A percentile compares a stretch with the other conserved stretches of the same genome.
These are phyloP conservation scores for Moxostoma hubbsi DNA, from an alignment of 2,797 vertebrate genomes.

Conservation along the genomic window DNA sequence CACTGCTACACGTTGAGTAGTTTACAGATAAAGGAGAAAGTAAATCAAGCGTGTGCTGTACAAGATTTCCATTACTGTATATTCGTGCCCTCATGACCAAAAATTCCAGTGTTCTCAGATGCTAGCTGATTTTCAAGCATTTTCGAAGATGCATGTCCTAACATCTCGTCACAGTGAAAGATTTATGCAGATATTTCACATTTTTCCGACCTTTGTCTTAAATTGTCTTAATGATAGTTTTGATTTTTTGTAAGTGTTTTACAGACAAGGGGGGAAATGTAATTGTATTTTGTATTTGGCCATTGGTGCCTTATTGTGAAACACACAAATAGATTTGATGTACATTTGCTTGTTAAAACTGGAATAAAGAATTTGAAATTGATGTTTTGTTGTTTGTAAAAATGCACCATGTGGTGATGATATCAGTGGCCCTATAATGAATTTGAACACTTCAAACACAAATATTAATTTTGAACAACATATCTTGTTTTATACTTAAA, in stretches of 20 bases:
- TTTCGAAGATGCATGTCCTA: neutral
- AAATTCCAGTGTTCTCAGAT: neutral
- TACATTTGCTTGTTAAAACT: slow-evolving; percentile 78
- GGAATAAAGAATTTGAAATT: slow-evolving; percentile 60
- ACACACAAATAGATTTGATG: slow-evolving; percentile 65
- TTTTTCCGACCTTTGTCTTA: slow-evolving; percentile 10
- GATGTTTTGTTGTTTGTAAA: neutral
- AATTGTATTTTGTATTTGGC: slow-evolving; percentile 63
- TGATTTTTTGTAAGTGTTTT: slow-evolving; percentile 68
- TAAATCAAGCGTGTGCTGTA: neutral
- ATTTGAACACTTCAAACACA: no score
- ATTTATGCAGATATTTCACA: slow-evolving; percentile 24
- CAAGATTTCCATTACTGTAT: neutral
- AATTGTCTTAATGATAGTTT: slow-evolving; percentile 63
- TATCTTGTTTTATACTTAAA: no score
- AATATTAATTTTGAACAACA: no score
- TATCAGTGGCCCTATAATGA: no score
- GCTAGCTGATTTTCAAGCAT: neutral
- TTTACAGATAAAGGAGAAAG: neutral
- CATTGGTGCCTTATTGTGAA: slow-evolving; percentile 69
- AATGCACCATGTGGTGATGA: neutral
- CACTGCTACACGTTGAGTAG: neutral
- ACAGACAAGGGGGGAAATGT: slow-evolving; percentile 51
- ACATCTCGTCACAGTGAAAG: slow-evolving; percentile 34
- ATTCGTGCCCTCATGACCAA: slow-evolving; percentile 19